phyloP scores from a whole-genome alignment of 2,113 vertebrate genomes.

The Collichthys lucidus region DNA sequence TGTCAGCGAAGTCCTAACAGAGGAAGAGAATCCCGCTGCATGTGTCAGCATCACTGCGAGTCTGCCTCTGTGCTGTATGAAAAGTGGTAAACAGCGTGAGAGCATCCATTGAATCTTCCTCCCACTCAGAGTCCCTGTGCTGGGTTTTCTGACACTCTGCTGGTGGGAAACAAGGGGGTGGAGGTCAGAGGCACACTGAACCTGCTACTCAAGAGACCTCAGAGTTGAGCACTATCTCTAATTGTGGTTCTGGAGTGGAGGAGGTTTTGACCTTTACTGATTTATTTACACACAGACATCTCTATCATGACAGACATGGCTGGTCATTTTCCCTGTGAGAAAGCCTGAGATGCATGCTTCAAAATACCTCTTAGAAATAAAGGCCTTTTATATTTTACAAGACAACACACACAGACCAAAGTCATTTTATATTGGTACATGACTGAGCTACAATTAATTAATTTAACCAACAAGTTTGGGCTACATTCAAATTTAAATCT shows the following conservation, averaged over 20 bases:
- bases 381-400: slow-evolving; percentile 17
- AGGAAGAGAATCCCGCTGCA: slow-evolving; percentile 59
- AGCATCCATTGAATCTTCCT: slow-evolving; percentile 53
- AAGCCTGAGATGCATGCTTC: slow-evolving; percentile 1
- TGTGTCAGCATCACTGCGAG: slow-evolving; percentile 53
- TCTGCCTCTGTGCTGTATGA: slow-evolving; percentile 40
- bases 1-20: slow-evolving; percentile 52
- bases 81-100: slow-evolving; percentile 58
- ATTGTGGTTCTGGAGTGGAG: slow-evolving; percentile 43
- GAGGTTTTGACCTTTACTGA: slow-evolving; percentile 62
- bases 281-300: slow-evolving; percentile 65
- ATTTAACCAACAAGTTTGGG: slow-evolving; percentile 49
- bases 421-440: slow-evolving; percentile 49
- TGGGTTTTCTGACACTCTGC: slow-evolving; percentile 31
- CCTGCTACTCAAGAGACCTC: slow-evolving; percentile 43
- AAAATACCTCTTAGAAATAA: slow-evolving; percentile 21
- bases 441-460: slow-evolving; percentile 47
- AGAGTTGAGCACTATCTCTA: slow-evolving; percentile 50
- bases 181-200: slow-evolving; percentile 30
- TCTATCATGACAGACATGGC: slow-evolving; percentile 9
- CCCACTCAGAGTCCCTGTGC: slow-evolving; percentile 62
- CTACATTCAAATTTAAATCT: slow-evolving; percentile 55
- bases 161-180: slow-evolving; percentile 61
- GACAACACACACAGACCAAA: slow-evolving; percentile 27
- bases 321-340: slow-evolving; percentile 31